Percentiles rank a stretch among this genome's conserved stretches.
Conservation (phyloP, 2,113 vertebrate genomes). For the Xyrauchen texanus region DNA sequence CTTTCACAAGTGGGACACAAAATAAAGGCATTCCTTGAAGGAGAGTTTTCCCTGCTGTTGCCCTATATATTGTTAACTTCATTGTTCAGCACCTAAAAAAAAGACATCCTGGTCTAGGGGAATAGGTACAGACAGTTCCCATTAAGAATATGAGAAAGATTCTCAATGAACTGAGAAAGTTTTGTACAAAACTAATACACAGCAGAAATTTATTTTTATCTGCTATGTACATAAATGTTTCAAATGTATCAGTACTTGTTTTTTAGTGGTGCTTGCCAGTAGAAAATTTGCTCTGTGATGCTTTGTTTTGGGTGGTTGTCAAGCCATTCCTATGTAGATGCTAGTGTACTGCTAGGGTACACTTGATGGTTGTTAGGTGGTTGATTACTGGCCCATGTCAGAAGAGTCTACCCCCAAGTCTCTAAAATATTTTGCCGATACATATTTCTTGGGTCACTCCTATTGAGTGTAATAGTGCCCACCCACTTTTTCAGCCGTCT, state of each 20-base stretch:
- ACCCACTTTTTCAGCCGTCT: too few relatives aligned
- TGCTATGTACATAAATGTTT: not conserved
- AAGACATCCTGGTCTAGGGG: constrained; percentile 14
- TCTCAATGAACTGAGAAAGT: constrained; percentile 33
- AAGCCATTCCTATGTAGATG: too few relatives aligned
- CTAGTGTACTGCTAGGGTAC: too few relatives aligned
- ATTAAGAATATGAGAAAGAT: constrained; percentile 61
- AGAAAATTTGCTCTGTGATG: not conserved
- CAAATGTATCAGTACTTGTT: too few relatives aligned
- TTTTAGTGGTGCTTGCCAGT: too few relatives aligned
- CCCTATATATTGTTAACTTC: constrained; percentile 67
- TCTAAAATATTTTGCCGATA: too few relatives aligned
- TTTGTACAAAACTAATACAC: constrained; percentile 30
- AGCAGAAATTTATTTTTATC: not conserved
- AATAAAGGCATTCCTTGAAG: constrained; percentile 72
- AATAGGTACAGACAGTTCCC: constrained; percentile 48
- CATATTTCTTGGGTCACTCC: too few relatives aligned
- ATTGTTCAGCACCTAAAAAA: constrained; percentile 46
- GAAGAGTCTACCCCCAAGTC: too few relatives aligned
- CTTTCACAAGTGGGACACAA: constrained; percentile 65
- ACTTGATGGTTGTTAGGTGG: too few relatives aligned
- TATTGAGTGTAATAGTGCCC: too few relatives aligned
- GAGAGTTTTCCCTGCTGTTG: constrained; percentile 66
- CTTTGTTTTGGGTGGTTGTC: too few relatives aligned
- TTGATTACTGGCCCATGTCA: too few relatives aligned